phyloP scores from a whole-genome alignment of 2,113 vertebrate species.

The Spizaetus ornatus region DNA sequence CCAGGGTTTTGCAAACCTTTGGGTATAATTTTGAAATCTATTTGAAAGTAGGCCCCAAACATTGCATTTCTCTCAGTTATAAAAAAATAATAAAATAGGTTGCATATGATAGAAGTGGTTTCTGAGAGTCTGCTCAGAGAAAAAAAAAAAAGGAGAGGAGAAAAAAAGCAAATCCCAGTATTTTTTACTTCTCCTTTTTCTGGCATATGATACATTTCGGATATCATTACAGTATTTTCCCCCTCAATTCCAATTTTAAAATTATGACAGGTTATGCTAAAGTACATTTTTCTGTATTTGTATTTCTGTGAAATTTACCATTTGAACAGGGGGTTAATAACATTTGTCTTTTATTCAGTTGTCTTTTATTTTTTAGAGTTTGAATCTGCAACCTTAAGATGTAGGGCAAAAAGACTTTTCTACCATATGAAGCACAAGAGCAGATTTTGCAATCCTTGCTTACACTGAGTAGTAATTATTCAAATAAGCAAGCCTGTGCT shows the following conservation, averaged over 20 bases:
- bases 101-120: neutral
- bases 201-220: neutral
- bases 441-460: neutral
- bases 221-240: neutral
- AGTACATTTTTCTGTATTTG: neutral
- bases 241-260: neutral
- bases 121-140: neutral
- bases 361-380: neutral
- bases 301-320: neutral
- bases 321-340: neutral
- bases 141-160: neutral
- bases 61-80: neutral
- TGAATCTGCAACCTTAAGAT: neutral
- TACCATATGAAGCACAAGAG: neutral
- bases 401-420: neutral
- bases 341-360: neutral
- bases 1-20: neutral
- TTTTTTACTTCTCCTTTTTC: neutral
- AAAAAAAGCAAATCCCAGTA: neutral
- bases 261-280: neutral
- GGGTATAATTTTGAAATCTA: neutral
- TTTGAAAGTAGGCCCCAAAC: neutral
- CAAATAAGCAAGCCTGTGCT: slow-evolving; percentile 14
- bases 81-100: neutral
- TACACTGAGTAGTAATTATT: slow-evolving; percentile 17